Conservation (phyloP, 2,113 vertebrate genomes). For the Numenius arquata region DNA sequence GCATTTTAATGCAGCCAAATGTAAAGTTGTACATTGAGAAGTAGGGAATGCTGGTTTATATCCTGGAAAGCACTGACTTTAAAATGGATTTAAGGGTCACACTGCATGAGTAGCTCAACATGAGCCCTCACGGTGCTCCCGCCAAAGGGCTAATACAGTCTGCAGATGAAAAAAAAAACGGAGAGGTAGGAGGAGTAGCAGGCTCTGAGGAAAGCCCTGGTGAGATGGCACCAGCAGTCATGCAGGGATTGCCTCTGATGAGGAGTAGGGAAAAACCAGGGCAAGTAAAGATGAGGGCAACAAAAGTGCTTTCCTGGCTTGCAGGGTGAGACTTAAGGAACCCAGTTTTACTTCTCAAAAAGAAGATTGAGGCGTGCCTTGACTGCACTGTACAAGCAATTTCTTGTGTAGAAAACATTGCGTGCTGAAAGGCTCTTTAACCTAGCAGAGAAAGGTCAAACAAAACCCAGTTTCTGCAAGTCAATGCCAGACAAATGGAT, state of each 20-base stretch:
- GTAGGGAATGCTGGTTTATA: neutral
- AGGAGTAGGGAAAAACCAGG: neutral
- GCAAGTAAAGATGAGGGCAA: neutral
- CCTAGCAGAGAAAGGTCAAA: slow-evolving; percentile 1
- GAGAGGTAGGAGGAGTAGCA: neutral
- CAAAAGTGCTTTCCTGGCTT: neutral
- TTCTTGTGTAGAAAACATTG: neutral
- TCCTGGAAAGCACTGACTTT: neutral
- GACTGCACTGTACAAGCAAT: neutral
- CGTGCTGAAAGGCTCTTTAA: neutral
- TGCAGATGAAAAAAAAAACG: neutral
- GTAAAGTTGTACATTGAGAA: neutral
- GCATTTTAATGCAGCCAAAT: neutral
- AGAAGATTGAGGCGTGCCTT: neutral
- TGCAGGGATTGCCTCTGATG: neutral
- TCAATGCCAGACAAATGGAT: neutral
- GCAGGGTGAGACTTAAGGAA: neutral
- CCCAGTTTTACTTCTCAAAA: neutral
- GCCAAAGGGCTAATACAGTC: neutral
- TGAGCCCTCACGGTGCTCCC: rapidly evolving
- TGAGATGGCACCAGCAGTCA: neutral
- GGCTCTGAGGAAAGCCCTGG: neutral
- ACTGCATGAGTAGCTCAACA: neutral
- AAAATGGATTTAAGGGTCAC: neutral
- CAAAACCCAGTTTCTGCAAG: neutral